A percentile compares a stretch with the other conserved stretches of the same genome.
phyloP scores from a whole-genome alignment of 2,888 invertebrate species.

The Lissocephala sabroskyi region DNA sequence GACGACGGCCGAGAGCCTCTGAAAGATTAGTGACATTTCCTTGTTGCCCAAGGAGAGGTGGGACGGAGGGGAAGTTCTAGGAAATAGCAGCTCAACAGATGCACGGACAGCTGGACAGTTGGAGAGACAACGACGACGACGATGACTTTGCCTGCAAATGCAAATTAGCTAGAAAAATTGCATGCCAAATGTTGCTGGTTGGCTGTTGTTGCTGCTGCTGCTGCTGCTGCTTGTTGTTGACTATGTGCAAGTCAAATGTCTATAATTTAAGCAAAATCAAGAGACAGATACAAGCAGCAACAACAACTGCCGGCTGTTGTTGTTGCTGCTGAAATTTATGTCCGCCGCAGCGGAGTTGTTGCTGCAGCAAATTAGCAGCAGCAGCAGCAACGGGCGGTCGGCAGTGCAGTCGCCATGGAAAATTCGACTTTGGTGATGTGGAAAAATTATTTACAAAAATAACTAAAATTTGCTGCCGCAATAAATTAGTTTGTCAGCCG shows the following conservation, averaged over 20 bases:
- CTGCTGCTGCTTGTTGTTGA: conserved; percentile 1
- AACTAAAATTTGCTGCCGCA: conserved; percentile 32
- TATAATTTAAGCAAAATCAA: conserved; percentile 60
- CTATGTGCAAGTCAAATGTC: conserved; percentile 47
- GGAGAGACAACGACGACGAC: conserved; percentile 11
- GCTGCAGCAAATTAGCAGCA: conserved; percentile 45
- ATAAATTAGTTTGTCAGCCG: conserved; percentile 56
- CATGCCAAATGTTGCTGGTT: conserved; percentile 46
- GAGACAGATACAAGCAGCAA: conserved; percentile 53
- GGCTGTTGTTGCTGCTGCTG: conserved; percentile 3
- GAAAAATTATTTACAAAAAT: conserved; percentile 25
- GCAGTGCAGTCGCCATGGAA: conserved; percentile 33
- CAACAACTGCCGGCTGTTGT: conserved; percentile 9
- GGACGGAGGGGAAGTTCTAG: conserved; percentile 34
- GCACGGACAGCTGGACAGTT: conserved; percentile 8
- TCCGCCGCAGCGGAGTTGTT: conserved; percentile 10
- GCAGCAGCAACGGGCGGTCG: not conserved
- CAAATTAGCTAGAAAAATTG: conserved; percentile 52
- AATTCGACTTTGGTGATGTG: conserved; percentile 61
- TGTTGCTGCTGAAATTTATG: conserved; percentile 38
- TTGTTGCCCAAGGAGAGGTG: not conserved
- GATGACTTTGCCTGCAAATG: conserved; percentile 32
- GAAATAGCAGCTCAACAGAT: conserved; percentile 24
- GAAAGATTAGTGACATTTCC: conserved; percentile 14
- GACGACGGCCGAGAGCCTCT: not conserved